Evolutionary conservation across 1,140 invertebrate species (phyloP), one percentile per base, ranked within the genome.

Genomic region (Drosophila ananassae): DNA sequence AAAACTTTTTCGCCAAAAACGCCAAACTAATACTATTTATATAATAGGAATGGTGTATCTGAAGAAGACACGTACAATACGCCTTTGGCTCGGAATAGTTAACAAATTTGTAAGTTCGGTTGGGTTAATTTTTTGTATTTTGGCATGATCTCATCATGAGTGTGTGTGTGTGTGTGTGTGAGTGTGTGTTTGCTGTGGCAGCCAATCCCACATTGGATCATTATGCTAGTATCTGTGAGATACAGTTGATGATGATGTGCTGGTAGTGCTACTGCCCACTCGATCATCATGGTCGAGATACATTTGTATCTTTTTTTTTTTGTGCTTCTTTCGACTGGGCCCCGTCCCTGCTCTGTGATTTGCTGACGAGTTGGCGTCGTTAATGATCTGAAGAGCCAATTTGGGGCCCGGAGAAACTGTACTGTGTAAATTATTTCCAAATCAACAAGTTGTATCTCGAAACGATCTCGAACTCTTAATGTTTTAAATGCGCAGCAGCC

Each of bases 61-160:
- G 50, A 54, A 53, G 10, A 77, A 68, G 79, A 87, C 81, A 85
- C 81, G 81, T 85, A 85, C 76, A 82, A 77, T 85, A 85, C 76
- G 73, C 62, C 71, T 67, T 75, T 47, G 48, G 61, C 52, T 76
- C 55, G 48, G 44, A 59, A 68, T 68, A 67, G 47, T 79, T 46
- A 74, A 74, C 64, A 69, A 71, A 69, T 69, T 60, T 77, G 77
- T 50, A 72, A 60, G 37, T 59, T 68, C 32, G 51, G 25, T 50
- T 22, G 12, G 37, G 30, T 39, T 21, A 28, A 24, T 72, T 24
- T 30, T 54, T 44, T 25, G 13, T 8, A 44, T 55, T 47, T 76
- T 67, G 72, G 73, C 73, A 76, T 76, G 73, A 76, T 76, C 62
- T 76, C 73, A 76, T 76, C 28, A 51, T 21, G 2, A n/a, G 17